Base-by-base conservation (phyloP, 92 coral and sea anemone genomes). In the Epizoanthus fatuus region DNA sequence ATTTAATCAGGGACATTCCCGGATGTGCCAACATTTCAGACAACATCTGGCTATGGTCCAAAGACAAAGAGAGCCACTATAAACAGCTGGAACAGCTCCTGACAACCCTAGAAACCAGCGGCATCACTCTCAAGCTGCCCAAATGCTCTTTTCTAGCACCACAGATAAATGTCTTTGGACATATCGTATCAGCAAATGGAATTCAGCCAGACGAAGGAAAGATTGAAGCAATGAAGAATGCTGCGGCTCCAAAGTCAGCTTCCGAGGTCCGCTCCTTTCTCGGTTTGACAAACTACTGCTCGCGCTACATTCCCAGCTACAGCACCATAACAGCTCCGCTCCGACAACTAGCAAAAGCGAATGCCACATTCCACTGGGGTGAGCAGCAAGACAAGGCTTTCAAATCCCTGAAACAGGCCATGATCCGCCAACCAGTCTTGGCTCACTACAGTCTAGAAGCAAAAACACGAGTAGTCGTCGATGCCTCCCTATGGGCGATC, bases 401-500 rank as follows among this genome's bases (percentile, higher is more conserved):
- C 73, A 51, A 72, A 49, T 47, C 58, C 55, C 38, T 72, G 16
- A 84, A 84, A 39, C 22, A 44, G 60, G 87, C 81, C 53, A 32
- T 22, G 29, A 62, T 7, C 67, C 10, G 67, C 37, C 37, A 19
- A 65, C 91, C 84, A 47, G 86, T 87, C 6, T 52, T 87, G 63
- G 91, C 89, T 9, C 91, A 91, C 79, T 91, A 78, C 81, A 68
- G 71, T 65, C 89, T 87, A 19, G 44, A 29, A 68, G 73, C 80
- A 15, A 72, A 52, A 1, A 76, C 69, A 44, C 69, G 89, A 58
- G 80, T 87, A 42, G 83, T 86, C 4, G 86, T 59, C 16, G 88
- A 90, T 14, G 91, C 93, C 16, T 90, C 91, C 16, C 88, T 88
- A 15, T 90, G 86, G 91, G 91, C 86, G 19, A 52, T 86, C 3